Conservation (phyloP, 2,797 vertebrate species). For the Emydoidea blandingii region DNA sequence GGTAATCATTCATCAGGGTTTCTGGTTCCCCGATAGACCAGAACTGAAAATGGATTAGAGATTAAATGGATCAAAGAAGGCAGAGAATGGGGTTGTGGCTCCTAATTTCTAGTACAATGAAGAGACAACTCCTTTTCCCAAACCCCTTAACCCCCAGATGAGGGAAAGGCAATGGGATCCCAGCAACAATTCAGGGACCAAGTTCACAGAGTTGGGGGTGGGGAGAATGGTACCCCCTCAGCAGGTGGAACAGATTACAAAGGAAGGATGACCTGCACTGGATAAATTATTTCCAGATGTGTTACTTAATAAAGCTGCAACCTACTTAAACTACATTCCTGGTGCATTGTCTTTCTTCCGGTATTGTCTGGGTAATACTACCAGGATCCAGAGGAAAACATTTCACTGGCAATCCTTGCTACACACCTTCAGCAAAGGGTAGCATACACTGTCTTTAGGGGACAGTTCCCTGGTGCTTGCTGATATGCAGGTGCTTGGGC, state of each 20-base stretch:
- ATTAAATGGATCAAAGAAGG: background rate
- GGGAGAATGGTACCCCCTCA: background rate
- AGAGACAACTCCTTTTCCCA: background rate
- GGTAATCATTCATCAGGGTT: background rate
- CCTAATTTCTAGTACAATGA: background rate
- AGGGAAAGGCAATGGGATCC: background rate
- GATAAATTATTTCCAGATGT: no score
- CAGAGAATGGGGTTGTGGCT: background rate
- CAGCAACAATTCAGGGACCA: background rate
- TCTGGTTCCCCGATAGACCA: slow-evolving; percentile 7
- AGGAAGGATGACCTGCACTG: no score
- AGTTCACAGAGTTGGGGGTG: background rate
- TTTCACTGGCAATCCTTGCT: no score
- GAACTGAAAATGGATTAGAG: slow-evolving; percentile 12
- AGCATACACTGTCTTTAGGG: no score
- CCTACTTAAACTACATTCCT: no score
- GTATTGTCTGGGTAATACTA: no score
- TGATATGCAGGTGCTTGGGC: no score
- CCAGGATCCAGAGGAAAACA: no score
- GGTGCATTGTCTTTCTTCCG: no score
- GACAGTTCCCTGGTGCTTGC: no score
- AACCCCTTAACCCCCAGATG: background rate
- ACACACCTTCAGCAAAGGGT: no score
- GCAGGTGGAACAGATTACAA: background rate
- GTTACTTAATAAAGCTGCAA: no score